Conservation (phyloP, 2,888 invertebrate genomes). For the Myopa tessellatipennis region DNA sequence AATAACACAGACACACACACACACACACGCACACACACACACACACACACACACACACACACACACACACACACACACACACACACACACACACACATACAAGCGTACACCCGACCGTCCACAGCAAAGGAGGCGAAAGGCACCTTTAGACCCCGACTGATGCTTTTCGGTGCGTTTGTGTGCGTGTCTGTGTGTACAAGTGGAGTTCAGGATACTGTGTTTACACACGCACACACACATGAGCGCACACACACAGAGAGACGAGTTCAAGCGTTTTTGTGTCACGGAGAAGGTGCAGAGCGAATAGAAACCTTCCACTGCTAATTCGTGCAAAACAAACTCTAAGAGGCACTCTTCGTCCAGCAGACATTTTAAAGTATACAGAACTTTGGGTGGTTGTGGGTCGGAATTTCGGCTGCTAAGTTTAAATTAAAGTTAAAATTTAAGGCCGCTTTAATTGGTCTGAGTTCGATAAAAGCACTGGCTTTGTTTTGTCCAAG, state of each 20-base stretch:
- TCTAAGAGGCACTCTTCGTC: constrained; percentile 18
- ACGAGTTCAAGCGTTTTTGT: constrained; percentile 31
- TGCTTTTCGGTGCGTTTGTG: background rate
- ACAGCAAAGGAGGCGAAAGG: too few relatives aligned
- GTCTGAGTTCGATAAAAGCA: too few relatives aligned
- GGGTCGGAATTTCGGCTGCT: too few relatives aligned
- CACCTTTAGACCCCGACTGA: too few relatives aligned
- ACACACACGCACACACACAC: background rate
- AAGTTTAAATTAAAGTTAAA: constrained; percentile 6
- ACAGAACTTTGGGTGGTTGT: constrained; percentile 20
- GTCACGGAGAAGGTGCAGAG: constrained; percentile 30
- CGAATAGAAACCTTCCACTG: constrained; percentile 19
- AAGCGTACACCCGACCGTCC: too few relatives aligned
- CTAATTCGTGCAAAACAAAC: constrained; percentile 19
- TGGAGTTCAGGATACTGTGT: constrained; percentile 15
- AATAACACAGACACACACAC: background rate
- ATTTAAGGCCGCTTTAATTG: background rate
- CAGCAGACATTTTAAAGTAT: constrained; percentile 16
- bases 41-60: too few relatives aligned
- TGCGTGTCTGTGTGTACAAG: constrained; percentile 21
- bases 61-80: constrained; percentile 6
- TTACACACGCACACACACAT: constrained; percentile 23
- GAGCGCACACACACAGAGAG: constrained; percentile 1
- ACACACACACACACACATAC: too few relatives aligned
- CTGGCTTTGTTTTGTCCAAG: too few relatives aligned